These are phyloP conservation scores for Pseudomyrmex cubaensis DNA, from an alignment of 1,140 invertebrate species.

Conservation along the genomic window DNA sequence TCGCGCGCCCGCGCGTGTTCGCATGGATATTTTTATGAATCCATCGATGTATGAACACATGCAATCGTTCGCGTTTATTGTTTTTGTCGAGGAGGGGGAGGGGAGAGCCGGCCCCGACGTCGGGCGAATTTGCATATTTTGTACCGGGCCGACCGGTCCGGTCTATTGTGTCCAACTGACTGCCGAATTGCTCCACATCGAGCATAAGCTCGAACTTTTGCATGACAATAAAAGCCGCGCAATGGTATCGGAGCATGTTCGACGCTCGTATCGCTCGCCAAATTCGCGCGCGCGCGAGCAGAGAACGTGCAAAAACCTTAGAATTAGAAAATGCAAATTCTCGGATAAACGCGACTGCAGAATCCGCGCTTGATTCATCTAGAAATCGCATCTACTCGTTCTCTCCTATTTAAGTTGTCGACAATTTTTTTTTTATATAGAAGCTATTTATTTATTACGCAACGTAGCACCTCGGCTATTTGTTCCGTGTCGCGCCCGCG, in stretches of 20 bases:
- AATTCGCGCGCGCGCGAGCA: conserved; percentile 12
- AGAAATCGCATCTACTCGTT: background rate
- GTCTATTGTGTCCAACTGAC: conserved; percentile 80
- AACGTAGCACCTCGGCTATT: background rate
- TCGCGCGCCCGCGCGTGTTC: conserved; percentile 63
- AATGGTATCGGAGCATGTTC: conserved; percentile 69
- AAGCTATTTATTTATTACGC: conserved; percentile 22
- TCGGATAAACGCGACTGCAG: background rate
- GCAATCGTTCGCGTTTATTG: conserved; percentile 82
- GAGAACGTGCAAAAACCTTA: background rate
- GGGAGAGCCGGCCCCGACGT: conserved; percentile 62
- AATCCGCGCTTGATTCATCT: background rate
- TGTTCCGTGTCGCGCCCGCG: conserved; percentile 3
- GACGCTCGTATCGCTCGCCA: conserved; percentile 39
- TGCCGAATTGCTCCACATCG: conserved; percentile 80
- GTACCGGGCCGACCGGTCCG: conserved; percentile 69
- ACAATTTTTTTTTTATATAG: background rate
- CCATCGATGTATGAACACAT: conserved; percentile 82
- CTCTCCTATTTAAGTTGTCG: background rate
- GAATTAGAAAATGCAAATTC: conserved; percentile 7
- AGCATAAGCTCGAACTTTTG: conserved; percentile 82
- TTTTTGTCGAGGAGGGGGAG: conserved; percentile 75
- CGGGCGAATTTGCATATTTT: conserved; percentile 80
- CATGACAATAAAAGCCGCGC: conserved; percentile 79
- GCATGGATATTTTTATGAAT: conserved; percentile 80